phyloP scores from a whole-genome alignment of 2,888 invertebrate genomes.

The Lepidochitona cinerea region DNA sequence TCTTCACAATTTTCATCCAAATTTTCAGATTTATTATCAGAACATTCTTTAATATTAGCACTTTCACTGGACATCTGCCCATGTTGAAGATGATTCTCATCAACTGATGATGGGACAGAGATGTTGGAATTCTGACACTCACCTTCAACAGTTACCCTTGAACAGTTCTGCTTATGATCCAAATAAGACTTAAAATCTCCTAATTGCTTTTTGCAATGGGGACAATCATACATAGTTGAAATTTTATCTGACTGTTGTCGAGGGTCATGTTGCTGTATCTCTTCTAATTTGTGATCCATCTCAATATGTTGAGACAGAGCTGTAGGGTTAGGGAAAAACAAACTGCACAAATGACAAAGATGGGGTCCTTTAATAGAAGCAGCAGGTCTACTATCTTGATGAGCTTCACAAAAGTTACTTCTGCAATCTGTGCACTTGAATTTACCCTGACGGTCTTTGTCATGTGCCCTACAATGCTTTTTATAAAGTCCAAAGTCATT shows the following conservation, averaged over 20 bases:
- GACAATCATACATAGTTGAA: neutral
- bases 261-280: neutral
- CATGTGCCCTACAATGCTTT: slow-evolving; percentile 59
- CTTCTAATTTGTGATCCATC: neutral
- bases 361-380: neutral
- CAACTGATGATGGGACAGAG: neutral
- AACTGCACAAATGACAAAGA: slow-evolving; percentile 1
- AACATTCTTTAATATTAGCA: neutral
- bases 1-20: too few species aligned
- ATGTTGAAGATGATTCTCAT: neutral
- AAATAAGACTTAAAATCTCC: neutral
- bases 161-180: neutral
- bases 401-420: slow-evolving; percentile 41
- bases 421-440: slow-evolving; percentile 48
- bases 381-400: slow-evolving; percentile 22
- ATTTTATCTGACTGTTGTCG: neutral
- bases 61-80: neutral
- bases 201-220: neutral
- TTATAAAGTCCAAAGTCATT: slow-evolving; percentile 66
- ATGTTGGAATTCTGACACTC: neutral
- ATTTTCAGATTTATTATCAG: neutral
- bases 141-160: neutral
- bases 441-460: slow-evolving; percentile 41
- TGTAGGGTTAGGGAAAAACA: slow-evolving; percentile 1
- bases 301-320: neutral